Conservation (phyloP, 2,888 invertebrate species). For the Zeuzera pyrina region DNA sequence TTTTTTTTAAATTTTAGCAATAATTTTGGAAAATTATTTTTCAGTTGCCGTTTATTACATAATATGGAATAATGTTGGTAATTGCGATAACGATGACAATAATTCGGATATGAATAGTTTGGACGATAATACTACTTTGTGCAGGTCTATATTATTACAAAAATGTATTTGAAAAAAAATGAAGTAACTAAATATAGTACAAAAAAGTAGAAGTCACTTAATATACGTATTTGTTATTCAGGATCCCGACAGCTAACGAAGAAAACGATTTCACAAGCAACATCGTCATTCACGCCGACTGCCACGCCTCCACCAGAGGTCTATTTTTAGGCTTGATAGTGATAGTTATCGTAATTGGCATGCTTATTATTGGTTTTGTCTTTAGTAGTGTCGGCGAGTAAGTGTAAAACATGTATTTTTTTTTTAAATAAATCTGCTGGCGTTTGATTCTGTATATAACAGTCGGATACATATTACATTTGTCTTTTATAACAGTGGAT, state of each 20-base stretch:
- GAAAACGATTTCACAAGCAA: conserved; percentile 69
- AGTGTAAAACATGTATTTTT: no score
- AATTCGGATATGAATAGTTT: conserved; percentile 33
- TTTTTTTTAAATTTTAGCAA: neutral
- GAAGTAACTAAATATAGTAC: neutral
- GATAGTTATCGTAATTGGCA: conserved; percentile 60
- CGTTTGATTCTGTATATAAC: no score
- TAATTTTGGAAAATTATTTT: conserved; percentile 17
- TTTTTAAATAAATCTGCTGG: no score
- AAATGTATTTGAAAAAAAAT: no score
- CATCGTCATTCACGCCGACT: conserved; percentile 79
- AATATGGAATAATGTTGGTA: conserved; percentile 82
- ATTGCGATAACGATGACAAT: conserved; percentile 56
- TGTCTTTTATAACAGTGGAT: no score
- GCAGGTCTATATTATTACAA: conserved; percentile 61
- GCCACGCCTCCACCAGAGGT: conserved; percentile 83
- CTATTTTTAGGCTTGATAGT: conserved; percentile 79
- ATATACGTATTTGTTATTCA: conserved; percentile 14
- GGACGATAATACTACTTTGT: conserved; percentile 37
- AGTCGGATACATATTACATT: no score
- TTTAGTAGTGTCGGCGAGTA: conserved; percentile 64
- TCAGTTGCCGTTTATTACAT: conserved; percentile 81
- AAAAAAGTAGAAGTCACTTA: conserved; percentile 5
- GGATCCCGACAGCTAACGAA: conserved; percentile 57
- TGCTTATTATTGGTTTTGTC: conserved; percentile 61